These are phyloP conservation scores for Microctonus brassicae DNA, from an alignment of 2,888 invertebrate genomes.

Conservation along the genomic window DNA sequence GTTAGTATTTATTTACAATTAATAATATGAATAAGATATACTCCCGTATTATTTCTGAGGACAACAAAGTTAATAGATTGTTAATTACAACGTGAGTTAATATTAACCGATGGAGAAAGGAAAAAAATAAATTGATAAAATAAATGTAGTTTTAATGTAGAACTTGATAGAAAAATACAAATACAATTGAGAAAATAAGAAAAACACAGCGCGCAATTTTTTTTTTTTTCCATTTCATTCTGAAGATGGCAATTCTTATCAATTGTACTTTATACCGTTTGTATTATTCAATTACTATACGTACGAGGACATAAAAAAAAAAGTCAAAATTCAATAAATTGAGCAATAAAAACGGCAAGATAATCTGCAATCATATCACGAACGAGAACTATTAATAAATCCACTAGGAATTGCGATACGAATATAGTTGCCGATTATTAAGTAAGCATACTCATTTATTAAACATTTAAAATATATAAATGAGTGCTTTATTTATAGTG, in stretches of 20 bases:
- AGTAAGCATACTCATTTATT: background rate
- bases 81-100: background rate
- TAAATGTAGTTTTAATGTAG: background rate
- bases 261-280: slow-evolving; percentile 30
- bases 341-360: slow-evolving; percentile 43
- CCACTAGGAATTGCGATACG: slow-evolving; percentile 38
- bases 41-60: background rate
- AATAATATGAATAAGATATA: slow-evolving; percentile 4
- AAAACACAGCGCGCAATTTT: slow-evolving; percentile 6
- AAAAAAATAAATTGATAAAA: background rate
- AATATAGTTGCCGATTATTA: slow-evolving; percentile 35
- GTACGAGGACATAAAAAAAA: background rate
- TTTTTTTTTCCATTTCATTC: background rate
- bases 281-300: background rate
- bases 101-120: background rate
- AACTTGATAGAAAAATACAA: slow-evolving; percentile 18
- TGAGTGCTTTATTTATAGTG: slow-evolving; percentile 47
- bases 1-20: slow-evolving; percentile 19
- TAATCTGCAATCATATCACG: slow-evolving; percentile 12
- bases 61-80: slow-evolving; percentile 7
- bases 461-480: background rate
- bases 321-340: slow-evolving; percentile 11
- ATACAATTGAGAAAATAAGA: slow-evolving; percentile 1
- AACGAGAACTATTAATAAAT: slow-evolving; percentile 6
- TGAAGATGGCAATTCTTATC: background rate